Conservation (phyloP, 2,888 invertebrate genomes). For the Macaria notata region DNA sequence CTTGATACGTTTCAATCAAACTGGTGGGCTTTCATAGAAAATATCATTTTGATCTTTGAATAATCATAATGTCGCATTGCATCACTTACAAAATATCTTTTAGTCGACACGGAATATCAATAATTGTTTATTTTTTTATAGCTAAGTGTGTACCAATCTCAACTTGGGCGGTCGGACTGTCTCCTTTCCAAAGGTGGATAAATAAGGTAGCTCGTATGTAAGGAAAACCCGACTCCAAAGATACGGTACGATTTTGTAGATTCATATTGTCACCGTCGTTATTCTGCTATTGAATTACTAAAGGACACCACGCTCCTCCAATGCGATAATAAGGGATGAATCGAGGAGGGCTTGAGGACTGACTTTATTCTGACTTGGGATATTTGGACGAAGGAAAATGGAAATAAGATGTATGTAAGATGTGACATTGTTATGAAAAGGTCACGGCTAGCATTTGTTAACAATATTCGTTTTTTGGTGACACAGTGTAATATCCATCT, state of each 20-base stretch:
- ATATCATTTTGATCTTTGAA: no score
- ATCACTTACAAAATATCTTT: no score
- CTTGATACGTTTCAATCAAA: no score
- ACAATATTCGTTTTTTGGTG: no score
- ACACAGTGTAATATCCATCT: no score
- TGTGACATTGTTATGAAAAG: no score
- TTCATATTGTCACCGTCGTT: conserved; percentile 37
- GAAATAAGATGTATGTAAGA: neutral
- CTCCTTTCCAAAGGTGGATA: conserved; percentile 31
- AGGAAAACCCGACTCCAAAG: conserved; percentile 37
- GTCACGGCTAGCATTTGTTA: no score
- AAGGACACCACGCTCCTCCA: conserved; percentile 22
- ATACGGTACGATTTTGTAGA: conserved; percentile 39
- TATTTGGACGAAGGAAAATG: neutral
- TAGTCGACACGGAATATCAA: neutral
- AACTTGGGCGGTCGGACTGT: conserved; percentile 25
- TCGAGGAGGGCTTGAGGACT: conserved; percentile 2
- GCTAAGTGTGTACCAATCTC: conserved; percentile 4
- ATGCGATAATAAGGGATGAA: conserved; percentile 16
- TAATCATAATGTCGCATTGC: no score
- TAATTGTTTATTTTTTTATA: no score
- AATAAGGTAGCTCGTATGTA: conserved; percentile 37
- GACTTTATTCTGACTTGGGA: conserved; percentile 3
- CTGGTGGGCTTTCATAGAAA: no score
- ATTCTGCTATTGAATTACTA: conserved; percentile 33